Base-by-base conservation (phyloP, 1,140 invertebrate genomes). In the Monochamus saltuarius region DNA sequence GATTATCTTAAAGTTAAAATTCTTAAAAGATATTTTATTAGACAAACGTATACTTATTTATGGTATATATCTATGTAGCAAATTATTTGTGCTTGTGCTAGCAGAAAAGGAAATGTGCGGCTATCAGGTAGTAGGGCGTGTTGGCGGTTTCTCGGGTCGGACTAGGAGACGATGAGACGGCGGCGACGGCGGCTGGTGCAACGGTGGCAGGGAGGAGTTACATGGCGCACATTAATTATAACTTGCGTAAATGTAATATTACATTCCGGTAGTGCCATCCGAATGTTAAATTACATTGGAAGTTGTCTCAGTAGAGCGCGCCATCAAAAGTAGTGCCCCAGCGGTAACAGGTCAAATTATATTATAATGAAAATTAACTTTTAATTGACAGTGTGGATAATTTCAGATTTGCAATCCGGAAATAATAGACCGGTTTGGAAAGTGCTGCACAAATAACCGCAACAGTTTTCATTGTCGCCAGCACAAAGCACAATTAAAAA, bases 201-300 rank as follows among this genome's bases (percentile, higher is more conserved):
- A 19, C 22, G n/a, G 45, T 3, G n/a, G 54, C 34, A 46, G 56
- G 16, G 50, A 39, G 37, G 58, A 54, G 50, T 53, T 53, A 55
- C 56, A 50, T 37, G 52, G 46, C 60, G 40, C 43, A 64, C 19
- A 64, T 64, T 64, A 64, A 64, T 64, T 64, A 64, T 57, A 61
- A 64, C 40, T 64, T 61, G 58, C 29, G 54, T 53, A 59, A 65
- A 70, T 67, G 65, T 70, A 72, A 72, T 70, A 69, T 70, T 68
- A 69, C 70, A 72, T 72, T 69, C 61, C 64, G 62, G 64, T 62
- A 54, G 56, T 59, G 59, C 55, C 49, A 53, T 57, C 62, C 64
- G 57, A 69, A 66, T 65, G 68, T 66, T 65, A 68, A 69, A 72
- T 72, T 70, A 72, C 68, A 70, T 69, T 63, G 62, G 59, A 50